A percentile compares a stretch with the other conserved stretches of the same genome.
These are phyloP conservation scores for Stictocephala bisonia DNA, from an alignment of 2,888 invertebrate genomes.

Conservation along the genomic window DNA sequence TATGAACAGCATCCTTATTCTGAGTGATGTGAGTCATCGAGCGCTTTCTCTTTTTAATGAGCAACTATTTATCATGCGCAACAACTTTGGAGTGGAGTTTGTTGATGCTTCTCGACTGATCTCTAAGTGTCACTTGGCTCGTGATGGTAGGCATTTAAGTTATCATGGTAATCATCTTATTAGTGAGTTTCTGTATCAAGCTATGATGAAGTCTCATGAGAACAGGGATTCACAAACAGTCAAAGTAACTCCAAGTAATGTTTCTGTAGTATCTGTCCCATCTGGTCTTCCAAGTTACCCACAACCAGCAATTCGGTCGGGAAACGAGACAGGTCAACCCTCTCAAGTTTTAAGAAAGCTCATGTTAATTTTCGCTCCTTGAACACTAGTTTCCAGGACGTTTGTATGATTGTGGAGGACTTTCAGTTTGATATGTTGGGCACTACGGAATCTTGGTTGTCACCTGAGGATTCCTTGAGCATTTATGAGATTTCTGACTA, in stretches of 20 bases:
- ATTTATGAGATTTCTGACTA: not conserved
- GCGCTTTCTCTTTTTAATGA: not conserved
- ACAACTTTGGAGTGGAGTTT: slow-evolving; percentile 2
- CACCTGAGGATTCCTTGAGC: not conserved
- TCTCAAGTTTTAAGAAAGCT: not conserved
- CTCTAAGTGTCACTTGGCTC: not conserved
- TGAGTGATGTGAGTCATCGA: not conserved
- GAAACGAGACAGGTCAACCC: not conserved
- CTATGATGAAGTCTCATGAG: not conserved
- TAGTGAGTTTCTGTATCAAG: too few relatives aligned
- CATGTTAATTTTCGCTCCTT: slow-evolving; percentile 5
- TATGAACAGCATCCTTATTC: not conserved
- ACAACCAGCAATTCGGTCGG: too few relatives aligned
- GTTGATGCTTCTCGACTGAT: not conserved
- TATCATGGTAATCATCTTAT: too few relatives aligned
- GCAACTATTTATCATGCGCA: not conserved
- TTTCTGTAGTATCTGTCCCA: too few relatives aligned
- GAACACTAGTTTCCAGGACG: not conserved
- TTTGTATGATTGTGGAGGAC: not conserved
- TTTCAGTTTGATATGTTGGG: slow-evolving; percentile 3
- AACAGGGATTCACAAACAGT: too few relatives aligned
- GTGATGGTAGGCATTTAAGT: slow-evolving; percentile 3
- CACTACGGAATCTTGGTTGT: not conserved
- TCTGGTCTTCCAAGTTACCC: too few relatives aligned
- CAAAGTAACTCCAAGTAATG: too few relatives aligned